These are phyloP conservation scores for Melanocharis versteri DNA, from an alignment of 2,113 vertebrate species.

Conservation along the genomic window DNA sequence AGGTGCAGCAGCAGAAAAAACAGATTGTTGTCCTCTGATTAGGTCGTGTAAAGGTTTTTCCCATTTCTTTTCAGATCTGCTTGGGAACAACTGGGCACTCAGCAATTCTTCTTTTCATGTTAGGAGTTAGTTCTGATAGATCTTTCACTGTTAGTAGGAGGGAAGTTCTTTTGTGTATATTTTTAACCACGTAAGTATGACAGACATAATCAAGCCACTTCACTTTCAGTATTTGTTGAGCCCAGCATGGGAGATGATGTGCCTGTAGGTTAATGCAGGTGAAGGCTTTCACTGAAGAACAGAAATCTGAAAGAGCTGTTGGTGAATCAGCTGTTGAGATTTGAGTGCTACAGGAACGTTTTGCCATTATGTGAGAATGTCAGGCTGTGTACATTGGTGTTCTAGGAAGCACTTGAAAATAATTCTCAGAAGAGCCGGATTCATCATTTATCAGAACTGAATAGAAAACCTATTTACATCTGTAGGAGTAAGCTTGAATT, in stretches of 20 bases:
- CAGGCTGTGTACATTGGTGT: background rate
- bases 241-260: background rate
- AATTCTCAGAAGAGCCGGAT: background rate
- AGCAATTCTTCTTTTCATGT: background rate
- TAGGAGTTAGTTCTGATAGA: background rate
- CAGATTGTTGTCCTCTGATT: slow-evolving; percentile 41
- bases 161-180: background rate
- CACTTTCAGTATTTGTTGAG: background rate
- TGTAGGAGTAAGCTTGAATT: background rate
- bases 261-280: background rate
- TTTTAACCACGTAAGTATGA: background rate
- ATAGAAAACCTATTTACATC: background rate
- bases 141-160: background rate
- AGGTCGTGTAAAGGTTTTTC: slow-evolving; percentile 24
- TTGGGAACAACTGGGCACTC: background rate
- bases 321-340: background rate
- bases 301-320: background rate
- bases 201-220: background rate
- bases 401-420: background rate
- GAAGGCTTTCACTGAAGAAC: background rate
- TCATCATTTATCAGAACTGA: background rate
- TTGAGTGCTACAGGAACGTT: background rate
- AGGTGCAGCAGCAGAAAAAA: slow-evolving; percentile 47
- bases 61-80: background rate
- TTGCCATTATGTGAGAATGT: background rate